These are phyloP conservation scores for Geopemphigus sp. DNA, from an alignment of 1,140 invertebrate genomes.

Conservation along the genomic window DNA sequence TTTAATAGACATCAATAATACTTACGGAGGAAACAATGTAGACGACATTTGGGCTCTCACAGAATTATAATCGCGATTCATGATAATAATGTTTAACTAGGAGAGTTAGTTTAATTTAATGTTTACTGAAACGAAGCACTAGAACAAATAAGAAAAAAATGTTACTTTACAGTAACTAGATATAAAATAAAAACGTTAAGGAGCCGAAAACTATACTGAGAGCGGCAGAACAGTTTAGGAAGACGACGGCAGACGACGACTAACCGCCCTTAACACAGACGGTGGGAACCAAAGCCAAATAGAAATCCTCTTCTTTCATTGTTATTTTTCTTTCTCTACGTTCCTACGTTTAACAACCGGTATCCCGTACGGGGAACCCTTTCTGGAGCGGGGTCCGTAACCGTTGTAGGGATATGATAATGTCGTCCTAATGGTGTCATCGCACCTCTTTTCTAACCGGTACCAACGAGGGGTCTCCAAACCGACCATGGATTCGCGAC, in stretches of 20 bases:
- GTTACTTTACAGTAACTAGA: neutral
- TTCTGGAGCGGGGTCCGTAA: conserved; percentile 13
- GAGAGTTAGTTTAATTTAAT: neutral
- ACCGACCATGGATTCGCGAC: neutral
- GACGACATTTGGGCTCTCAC: conserved; percentile 36
- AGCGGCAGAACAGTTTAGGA: conserved; percentile 10
- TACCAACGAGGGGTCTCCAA: conserved; percentile 3
- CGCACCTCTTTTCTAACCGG: conserved; percentile 40
- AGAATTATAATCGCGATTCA: conserved; percentile 28
- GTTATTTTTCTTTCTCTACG: conserved; percentile 32
- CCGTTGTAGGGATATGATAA: conserved; percentile 47
- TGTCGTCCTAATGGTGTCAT: conserved; percentile 50
- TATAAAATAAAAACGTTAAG: conserved; percentile 15
- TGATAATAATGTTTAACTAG: conserved; percentile 3
- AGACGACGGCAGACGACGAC: conserved; percentile 49
- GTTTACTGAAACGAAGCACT: conserved; percentile 2
- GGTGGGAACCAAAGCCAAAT: conserved; percentile 49
- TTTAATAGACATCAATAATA: neutral
- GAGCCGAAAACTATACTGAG: conserved; percentile 36
- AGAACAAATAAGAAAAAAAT: conserved; percentile 5
- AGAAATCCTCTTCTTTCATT: conserved; percentile 47
- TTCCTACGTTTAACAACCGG: conserved; percentile 37
- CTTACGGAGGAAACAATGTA: conserved; percentile 38
- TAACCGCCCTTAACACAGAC: conserved; percentile 48
- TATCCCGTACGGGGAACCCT: conserved; percentile 46